Evolutionary conservation across 2,888 invertebrate species (phyloP), one percentile per base, ranked within the genome.

Genomic region (Epirrita christyi): DNA sequence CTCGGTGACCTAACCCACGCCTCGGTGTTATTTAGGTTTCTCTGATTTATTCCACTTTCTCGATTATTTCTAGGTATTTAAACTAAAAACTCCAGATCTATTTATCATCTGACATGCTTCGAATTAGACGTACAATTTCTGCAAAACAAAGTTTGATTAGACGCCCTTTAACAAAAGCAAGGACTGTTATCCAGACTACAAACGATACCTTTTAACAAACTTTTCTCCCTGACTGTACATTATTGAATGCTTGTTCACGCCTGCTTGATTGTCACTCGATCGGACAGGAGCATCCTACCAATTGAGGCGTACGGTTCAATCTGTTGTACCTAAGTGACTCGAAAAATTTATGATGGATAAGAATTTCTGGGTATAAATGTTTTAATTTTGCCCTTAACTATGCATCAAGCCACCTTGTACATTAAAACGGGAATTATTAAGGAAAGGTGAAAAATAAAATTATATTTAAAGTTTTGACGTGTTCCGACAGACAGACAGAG

Each of bases 241-340:
- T 43, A 64, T 51, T 54, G 48, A 56, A 55, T 50, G 70, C 63
- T 70, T 67, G 64, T 66, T 67, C 67, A 55, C 67, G 63, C 65
- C 61, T 66, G 49, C 68, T 64, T 66, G 69, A 72, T 72, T 76
- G 73, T 71, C 75, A 72, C 71, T 67, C 67, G 68, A 71, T 69
- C 67, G 69, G 64, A 69, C 59, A 67, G 59, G 59, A 54, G 63
- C 67, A 63, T 45, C 61, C 68, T 68, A 58, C 60, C 47, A 54
- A 47, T 50, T 27, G 21, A 50, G 45, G 37, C 43, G 44, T 49
- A 51, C 53, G 21, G 49, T 53, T 58, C 49, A 50, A 61, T 58
- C 43, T 55, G 57, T 54, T 41, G 55, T 21, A 9, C 32, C 28
- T 53, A 55, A 46, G 45, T 57, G 64, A 63, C 59, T 57, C 34